Percentiles rank a stretch among this genome's conserved stretches.
phyloP scores from a whole-genome alignment of 2,888 invertebrate genomes.

The Clostera curtula region DNA sequence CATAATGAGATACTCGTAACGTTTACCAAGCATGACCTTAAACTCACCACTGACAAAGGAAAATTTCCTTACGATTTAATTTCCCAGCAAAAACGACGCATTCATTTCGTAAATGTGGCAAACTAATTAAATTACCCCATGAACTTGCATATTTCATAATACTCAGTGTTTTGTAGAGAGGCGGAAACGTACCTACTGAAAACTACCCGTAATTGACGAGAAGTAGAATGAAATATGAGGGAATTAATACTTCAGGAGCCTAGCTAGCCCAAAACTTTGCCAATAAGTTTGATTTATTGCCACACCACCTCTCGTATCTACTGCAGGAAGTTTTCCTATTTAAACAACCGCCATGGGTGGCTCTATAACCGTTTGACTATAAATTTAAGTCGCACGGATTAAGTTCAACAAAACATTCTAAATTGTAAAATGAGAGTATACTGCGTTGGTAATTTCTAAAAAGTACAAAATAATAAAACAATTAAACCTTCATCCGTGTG shows the following conservation, averaged over 20 bases:
- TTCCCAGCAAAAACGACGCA: conserved; percentile 1
- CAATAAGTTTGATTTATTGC: conserved; percentile 59
- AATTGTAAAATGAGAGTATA: too few species aligned
- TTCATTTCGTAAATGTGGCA: conserved; percentile 1
- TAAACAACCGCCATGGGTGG: conserved; percentile 33
- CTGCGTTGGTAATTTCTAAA: too few species aligned
- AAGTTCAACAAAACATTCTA: too few species aligned
- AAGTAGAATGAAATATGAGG: conserved; percentile 41
- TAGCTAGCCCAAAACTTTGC: conserved; percentile 43
- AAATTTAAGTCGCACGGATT: conserved; percentile 8
- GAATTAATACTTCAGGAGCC: conserved; percentile 53
- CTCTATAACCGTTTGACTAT: conserved; percentile 8
- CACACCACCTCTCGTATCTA: conserved; percentile 40
- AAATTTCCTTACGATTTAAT: too few species aligned
- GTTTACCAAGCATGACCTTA: too few species aligned
- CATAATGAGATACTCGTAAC: too few species aligned
- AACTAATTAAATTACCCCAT: conserved; percentile 18
- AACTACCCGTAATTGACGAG: conserved; percentile 36
- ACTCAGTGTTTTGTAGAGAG: conserved; percentile 12
- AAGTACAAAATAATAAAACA: too few species aligned
- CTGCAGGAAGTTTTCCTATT: conserved; percentile 43
- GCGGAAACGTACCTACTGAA: conserved; percentile 19
- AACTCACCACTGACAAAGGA: too few species aligned
- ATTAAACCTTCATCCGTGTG: too few species aligned
- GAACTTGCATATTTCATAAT: conserved; percentile 18